Percentiles rank a stretch among this genome's conserved stretches.
Conservation (phyloP, 2,797 vertebrate genomes). For the Tokudaia muenninki region DNA sequence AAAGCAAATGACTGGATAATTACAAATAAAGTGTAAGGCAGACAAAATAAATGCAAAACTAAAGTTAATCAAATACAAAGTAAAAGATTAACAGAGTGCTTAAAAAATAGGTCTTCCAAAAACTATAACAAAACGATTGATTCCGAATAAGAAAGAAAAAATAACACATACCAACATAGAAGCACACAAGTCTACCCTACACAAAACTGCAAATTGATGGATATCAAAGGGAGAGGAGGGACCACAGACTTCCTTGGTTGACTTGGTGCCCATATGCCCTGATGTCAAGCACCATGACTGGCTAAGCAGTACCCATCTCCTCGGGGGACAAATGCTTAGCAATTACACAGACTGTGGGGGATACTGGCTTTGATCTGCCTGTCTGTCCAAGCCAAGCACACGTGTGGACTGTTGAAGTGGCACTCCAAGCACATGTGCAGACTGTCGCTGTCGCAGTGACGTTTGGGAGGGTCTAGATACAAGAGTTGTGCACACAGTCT, state of each 20-base stretch:
- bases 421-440: too few relatives aligned
- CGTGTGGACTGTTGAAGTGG: accelerated
- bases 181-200: accelerated
- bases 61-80: not conserved
- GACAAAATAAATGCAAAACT: not conserved
- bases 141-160: not conserved
- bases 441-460: accelerated
- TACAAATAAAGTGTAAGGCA: not conserved
- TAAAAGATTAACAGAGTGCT: not conserved
- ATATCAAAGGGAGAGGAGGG: too few relatives aligned
- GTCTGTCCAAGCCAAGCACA: not conserved
- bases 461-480: too few relatives aligned
- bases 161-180: not conserved
- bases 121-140: not conserved
- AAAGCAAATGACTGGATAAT: not conserved
- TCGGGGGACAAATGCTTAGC: too few relatives aligned
- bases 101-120: slow-evolving; percentile 8
- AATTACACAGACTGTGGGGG: accelerated
- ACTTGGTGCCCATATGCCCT: not conserved
- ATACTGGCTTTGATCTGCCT: not conserved
- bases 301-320: not conserved
- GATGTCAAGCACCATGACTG: accelerated
- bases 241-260: accelerated
- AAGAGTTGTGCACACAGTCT: not conserved
- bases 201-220: accelerated